Base-by-base conservation (phyloP, 1,140 invertebrate genomes). In the Eufriesea mexicana region DNA sequence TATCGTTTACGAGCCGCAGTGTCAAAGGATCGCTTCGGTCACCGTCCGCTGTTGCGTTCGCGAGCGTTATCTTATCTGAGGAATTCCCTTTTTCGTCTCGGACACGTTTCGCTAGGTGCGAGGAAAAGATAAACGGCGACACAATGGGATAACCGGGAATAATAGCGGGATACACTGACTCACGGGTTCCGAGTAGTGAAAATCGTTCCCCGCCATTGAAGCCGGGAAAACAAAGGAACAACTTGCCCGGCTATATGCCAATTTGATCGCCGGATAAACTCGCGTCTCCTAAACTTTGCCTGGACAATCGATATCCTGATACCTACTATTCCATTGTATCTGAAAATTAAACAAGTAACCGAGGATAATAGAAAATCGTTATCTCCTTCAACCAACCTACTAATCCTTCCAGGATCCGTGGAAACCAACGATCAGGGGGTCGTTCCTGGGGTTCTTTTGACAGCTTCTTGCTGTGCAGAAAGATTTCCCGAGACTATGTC, bases 251-350 rank as follows among this genome's bases (percentile, higher is more conserved):
- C 64, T 14, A 66, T 66, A 45, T 42, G n/a, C 14, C 66, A 68
- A 47, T 68, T 49, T 25, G 45, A 68, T 68, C 66, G 45, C 16
- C 45, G n/a, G 66, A 68, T 68, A 49, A 49, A 68, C 66, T n/a
- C 20, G 64, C 35, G 35, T 49, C 16, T 6, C 66, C 66, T 47
- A 16, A 49, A 68, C 66, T 68, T 49, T 47, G 9, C 2, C 66
- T 14, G 4, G n/a, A 68, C 45, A n/a, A 68, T 68, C 66, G 66
- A 68, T 68, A 68, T 7, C 5, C 42, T 45, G 42, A 47, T 47
- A 68, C 45, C 45, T 47, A 49, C 7, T 47, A 9, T 25, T 47
- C 7, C 14, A 68, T 68, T 47, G 66, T n/a, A 45, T 6, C 23
- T 9, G 66, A 25, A 47, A 68, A 68, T 68, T 68, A 47, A 68